Base-by-base conservation (phyloP, 53 echinoderm and acorn worm genomes). In the Apostichopus leukothele region DNA sequence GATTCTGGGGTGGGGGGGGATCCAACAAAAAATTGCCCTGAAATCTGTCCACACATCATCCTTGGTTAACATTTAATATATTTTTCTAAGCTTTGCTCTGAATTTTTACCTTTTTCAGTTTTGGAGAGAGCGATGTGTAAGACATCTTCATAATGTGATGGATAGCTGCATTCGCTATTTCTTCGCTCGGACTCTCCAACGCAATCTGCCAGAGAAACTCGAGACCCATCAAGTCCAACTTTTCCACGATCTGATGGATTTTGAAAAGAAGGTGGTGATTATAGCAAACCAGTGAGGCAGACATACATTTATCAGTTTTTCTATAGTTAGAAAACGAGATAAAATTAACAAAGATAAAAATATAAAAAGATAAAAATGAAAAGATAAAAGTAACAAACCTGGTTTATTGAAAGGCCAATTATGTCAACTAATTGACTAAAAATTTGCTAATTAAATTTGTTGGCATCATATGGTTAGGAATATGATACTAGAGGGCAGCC, bases 151-250 rank as follows among this genome's bases (percentile, higher is more conserved):
- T 95, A 60, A 99, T 92, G 67, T 99, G 99, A 25, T 87, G 91
- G n/a, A 99, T 93, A 59, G 99, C 99, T 77, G 93, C 91, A 76
- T 94, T 92, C 0, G 99, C 96, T 0, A 96, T 99, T 9, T 94
- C 94, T 68, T 99, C 99, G n/a, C 83, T 92, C 25, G 96, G 90
- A 9, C 93, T 94, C 88, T 99, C 99, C 71, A 99, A 83, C 21
- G 96, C 99, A 53, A 99, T 93, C 91, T 96, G 94, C 99, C 99
- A 99, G 89, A 98, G 89, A 89, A 94, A 99, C 79, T 99, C 99
- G 16, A 96, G 89, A 1, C 99, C 99, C 86, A 93, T 92, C 88
- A 99, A 88, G 21, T 99, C 99, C 60, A 99, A 89, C 83, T 96
- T 99, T 83, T 99, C 99, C 18, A 99, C 99, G 87, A 96, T 88